Evolutionary conservation across 2,113 vertebrate species (phyloP).

Genomic region (Thalassarche chlororhynchos): DNA sequence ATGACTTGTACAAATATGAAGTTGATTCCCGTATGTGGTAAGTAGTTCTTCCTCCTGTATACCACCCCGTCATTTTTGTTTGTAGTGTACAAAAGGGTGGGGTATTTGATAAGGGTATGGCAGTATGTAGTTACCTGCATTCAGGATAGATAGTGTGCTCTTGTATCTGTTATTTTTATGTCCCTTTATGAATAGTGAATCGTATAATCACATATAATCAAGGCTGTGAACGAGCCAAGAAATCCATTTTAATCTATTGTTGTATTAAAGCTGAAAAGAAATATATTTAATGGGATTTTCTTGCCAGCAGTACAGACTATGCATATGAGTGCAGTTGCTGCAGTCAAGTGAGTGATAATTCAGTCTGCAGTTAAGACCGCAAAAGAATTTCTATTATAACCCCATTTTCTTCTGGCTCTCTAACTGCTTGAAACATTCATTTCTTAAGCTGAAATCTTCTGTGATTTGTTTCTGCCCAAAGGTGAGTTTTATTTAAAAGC

Average conservation of each 20-base stretch:
- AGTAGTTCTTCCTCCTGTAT: constrained; percentile 31
- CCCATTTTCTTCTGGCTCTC: not conserved
- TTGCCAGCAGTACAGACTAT: not conserved
- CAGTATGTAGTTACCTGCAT: not conserved
- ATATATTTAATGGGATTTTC: not conserved
- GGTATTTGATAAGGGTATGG: not conserved
- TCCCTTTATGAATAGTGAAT: not conserved
- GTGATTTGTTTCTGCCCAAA: not conserved
- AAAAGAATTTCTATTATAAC: constrained; percentile 6
- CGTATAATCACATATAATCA: not conserved
- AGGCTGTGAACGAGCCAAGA: not conserved
- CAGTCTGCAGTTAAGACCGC: not conserved
- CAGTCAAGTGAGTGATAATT: not conserved
- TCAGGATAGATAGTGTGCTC: not conserved
- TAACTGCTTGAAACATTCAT: not conserved
- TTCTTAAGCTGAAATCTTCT: not conserved
- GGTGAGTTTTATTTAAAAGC: not conserved
- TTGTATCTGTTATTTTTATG: not conserved
- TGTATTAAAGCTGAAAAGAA: not conserved
- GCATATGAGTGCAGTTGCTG: not conserved
- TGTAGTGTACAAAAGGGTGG: not conserved
- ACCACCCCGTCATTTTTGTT: accelerated
- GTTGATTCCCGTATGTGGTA: constrained; percentile 89
- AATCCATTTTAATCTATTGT: constrained; percentile 11
- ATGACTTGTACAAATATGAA: constrained; percentile 92